Conservation (phyloP, 2,113 vertebrate species). For the Odontophorus gujanensis region DNA sequence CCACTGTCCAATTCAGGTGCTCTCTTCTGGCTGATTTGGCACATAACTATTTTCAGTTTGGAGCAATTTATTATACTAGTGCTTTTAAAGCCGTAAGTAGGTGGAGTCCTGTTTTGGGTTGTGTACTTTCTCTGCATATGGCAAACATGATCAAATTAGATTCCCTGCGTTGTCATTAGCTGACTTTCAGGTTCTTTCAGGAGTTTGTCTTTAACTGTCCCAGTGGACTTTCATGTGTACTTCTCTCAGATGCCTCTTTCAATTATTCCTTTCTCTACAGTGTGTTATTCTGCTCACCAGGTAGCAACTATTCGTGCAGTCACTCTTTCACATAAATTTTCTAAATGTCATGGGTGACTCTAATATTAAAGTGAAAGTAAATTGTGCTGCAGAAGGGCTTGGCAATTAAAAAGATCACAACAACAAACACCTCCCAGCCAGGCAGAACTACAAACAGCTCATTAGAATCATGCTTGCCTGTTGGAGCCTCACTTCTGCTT, state of each 20-base stretch:
- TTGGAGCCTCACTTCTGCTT: conserved; percentile 13
- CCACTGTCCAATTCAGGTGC: neutral
- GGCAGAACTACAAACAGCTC: conserved; percentile 66
- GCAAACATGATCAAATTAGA: neutral
- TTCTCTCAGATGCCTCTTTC: neutral
- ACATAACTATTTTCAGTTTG: neutral
- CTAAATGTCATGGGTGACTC: conserved; percentile 15
- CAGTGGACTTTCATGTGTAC: neutral
- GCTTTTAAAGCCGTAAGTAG: conserved; percentile 6
- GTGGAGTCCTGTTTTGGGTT: neutral
- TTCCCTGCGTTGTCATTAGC: neutral
- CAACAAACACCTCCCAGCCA: conserved; percentile 61
- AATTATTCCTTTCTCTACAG: neutral
- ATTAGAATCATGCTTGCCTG: conserved; percentile 56
- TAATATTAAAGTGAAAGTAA: conserved; percentile 38
- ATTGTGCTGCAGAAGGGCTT: conserved; percentile 44
- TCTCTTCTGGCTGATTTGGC: conserved; percentile 4
- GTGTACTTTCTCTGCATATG: neutral
- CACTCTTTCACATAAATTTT: conserved; percentile 3
- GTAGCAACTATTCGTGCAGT: neutral
- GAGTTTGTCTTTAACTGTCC: neutral
- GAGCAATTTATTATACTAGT: neutral
- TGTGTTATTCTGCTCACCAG: neutral
- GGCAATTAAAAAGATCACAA: conserved; percentile 48
- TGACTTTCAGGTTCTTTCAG: neutral